Conservation (phyloP, 1,140 invertebrate species). For the Tetragonula clypearis region DNA sequence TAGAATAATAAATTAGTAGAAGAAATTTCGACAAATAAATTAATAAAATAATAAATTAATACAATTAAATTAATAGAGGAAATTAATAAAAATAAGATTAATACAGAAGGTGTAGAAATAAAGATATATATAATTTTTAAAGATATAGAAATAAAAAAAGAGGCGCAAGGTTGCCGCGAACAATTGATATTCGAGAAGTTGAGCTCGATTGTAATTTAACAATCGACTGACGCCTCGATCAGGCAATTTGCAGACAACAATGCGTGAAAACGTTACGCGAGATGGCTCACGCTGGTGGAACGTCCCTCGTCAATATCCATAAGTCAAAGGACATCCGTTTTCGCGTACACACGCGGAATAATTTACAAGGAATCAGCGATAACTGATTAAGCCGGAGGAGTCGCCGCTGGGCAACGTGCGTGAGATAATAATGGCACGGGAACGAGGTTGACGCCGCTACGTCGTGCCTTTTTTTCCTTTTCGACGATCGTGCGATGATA, state of each 20-base stretch:
- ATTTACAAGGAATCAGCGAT: conserved; percentile 42
- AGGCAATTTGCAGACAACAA: conserved; percentile 39
- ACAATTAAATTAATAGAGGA: not conserved
- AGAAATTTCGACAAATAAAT: no score
- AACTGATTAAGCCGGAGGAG: not conserved
- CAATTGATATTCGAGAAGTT: conserved; percentile 47
- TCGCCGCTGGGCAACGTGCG: conserved; percentile 1
- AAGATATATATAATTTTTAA: not conserved
- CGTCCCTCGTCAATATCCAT: conserved; percentile 61
- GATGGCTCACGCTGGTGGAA: conserved; percentile 29
- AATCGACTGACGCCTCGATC: conserved; percentile 26
- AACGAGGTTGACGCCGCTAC: not conserved
- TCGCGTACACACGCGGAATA: conserved; percentile 40
- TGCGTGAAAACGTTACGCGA: conserved; percentile 28
- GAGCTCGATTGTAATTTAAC: conserved; percentile 51
- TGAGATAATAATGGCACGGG: conserved; percentile 16
- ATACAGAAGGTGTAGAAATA: not conserved
- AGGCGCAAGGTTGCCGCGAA: not conserved
- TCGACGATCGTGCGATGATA: not conserved
- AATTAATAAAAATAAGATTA: not conserved
- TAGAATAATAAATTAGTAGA: no score
- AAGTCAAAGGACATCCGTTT: conserved; percentile 58
- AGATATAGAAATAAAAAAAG: not conserved
- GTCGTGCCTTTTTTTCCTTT: conserved; percentile 2
- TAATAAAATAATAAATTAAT: no score